A percentile compares a stretch with the other conserved stretches of the same genome.
phyloP scores from a whole-genome alignment of 2,888 invertebrate genomes.

The Netelia fuscicornis region DNA sequence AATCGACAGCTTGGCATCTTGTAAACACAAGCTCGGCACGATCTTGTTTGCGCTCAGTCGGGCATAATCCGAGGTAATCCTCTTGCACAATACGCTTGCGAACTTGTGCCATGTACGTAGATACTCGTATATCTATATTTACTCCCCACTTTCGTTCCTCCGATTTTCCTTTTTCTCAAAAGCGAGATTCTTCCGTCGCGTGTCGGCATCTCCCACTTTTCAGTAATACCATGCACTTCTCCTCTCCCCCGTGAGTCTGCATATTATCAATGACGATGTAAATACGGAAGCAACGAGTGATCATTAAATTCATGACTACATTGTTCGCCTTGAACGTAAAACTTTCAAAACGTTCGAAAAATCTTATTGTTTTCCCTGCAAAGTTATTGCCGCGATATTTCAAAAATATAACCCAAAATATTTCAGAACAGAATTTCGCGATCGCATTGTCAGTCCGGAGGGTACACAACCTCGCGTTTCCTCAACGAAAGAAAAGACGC shows the following conservation, averaged over 20 bases:
- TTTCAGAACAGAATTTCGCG: too few relatives aligned
- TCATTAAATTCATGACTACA: too few relatives aligned
- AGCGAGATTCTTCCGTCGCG: neutral
- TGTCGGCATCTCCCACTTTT: neutral
- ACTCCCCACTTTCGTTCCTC: conserved; percentile 58
- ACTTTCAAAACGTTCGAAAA: too few relatives aligned
- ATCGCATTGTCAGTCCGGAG: too few relatives aligned
- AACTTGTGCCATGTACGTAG: conserved; percentile 47
- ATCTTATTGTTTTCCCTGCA: too few relatives aligned
- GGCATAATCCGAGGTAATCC: conserved; percentile 84
- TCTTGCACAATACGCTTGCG: conserved; percentile 82
- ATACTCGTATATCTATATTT: conserved; percentile 45
- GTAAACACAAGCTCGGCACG: conserved; percentile 82
- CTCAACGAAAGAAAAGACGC: too few relatives aligned
- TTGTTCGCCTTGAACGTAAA: too few relatives aligned
- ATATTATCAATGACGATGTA: too few relatives aligned
- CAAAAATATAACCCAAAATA: too few relatives aligned
- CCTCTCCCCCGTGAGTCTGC: neutral
- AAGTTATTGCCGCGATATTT: too few relatives aligned
- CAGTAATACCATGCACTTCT: neutral
- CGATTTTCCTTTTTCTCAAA: conserved; percentile 22
- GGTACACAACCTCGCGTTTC: too few relatives aligned
- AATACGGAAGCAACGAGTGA: too few relatives aligned
- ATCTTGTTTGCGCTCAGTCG: conserved; percentile 84
- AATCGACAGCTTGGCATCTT: conserved; percentile 83